Evolutionary conservation across 2,888 invertebrate genomes (phyloP), one percentile per base, ranked within the genome.

Genomic region (Cephalotes varians): DNA sequence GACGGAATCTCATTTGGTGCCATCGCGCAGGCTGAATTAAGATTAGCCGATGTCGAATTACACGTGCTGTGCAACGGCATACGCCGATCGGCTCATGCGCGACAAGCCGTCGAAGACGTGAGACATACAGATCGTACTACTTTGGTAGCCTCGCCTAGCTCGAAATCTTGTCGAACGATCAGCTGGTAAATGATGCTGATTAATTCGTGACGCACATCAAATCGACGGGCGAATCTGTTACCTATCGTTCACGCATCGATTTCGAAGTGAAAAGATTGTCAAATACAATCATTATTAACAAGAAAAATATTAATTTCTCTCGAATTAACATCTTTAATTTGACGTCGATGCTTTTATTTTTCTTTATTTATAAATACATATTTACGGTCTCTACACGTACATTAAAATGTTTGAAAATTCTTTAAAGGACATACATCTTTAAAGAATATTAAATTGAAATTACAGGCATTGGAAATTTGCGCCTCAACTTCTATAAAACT

Each of bases 1-100:
- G 49, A 72, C 82, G 49, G 82, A 81, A 81, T 85, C 73, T 84
- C 86, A 77, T 77, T 73, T 71, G 47, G 28, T 71, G 58, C 47
- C 56, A 79, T 58, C 58, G 80, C 67, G 72, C 85, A 86, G 56
- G 81, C 81, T 79, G 90, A 90, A 90, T 90, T 81, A 82, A 85
- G 83, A 90, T 90, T 84, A 88, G 88, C 83, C 80, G 60, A 69
- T 56, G 84, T 83, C 83, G 82, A 82, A 85, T 82, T 90, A 85
- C 87, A 85, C 86, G 86, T 84, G 88, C 88, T 85, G 69, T 60
- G 85, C 81, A 74, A 79, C 71, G 82, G 81, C 88, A 81, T 77
- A 81, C 77, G 51, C 6, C 51, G 81, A 82, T 82, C 83, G 74
- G 69, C 56, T 88, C 85, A 85, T 85, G 89, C 82, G 88, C 76